Conservation (phyloP, 1,140 invertebrate genomes). For the Drosophila setifemur region DNA sequence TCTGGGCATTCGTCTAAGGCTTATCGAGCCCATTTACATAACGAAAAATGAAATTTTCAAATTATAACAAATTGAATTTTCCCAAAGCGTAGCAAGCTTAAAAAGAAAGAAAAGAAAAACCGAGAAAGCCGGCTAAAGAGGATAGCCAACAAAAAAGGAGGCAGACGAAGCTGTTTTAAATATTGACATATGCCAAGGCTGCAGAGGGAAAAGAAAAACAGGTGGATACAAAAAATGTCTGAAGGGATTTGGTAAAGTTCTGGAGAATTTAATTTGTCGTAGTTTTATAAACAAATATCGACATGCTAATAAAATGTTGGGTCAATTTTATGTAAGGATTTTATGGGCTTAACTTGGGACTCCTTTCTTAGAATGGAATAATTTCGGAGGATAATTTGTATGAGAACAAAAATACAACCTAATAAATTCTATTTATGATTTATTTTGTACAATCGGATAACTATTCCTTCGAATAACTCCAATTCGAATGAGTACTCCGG, state of each 20-base stretch:
- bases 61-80: slow-evolving; percentile 79
- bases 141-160: not conserved
- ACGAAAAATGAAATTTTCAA: slow-evolving; percentile 76
- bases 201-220: not conserved
- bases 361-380: no score
- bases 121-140: not conserved
- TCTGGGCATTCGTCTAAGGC: slow-evolving; percentile 28
- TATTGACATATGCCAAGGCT: slow-evolving; percentile 45
- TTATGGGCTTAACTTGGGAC: not conserved
- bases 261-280: not conserved
- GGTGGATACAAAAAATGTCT: slow-evolving; percentile 1
- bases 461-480: not conserved
- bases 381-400: no score
- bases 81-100: not conserved
- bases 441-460: not conserved
- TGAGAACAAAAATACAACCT: no score
- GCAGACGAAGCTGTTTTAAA: slow-evolving; percentile 6
- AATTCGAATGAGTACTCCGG: slow-evolving; percentile 3
- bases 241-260: slow-evolving; percentile 6
- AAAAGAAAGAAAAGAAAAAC: not conserved
- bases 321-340: not conserved
- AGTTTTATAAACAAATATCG: slow-evolving; percentile 1
- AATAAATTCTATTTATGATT: no score
- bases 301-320: slow-evolving; percentile 2
- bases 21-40: slow-evolving; percentile 71